These are phyloP conservation scores for Melipona quadrifasciata DNA, from an alignment of 1,140 invertebrate genomes.

Conservation along the genomic window DNA sequence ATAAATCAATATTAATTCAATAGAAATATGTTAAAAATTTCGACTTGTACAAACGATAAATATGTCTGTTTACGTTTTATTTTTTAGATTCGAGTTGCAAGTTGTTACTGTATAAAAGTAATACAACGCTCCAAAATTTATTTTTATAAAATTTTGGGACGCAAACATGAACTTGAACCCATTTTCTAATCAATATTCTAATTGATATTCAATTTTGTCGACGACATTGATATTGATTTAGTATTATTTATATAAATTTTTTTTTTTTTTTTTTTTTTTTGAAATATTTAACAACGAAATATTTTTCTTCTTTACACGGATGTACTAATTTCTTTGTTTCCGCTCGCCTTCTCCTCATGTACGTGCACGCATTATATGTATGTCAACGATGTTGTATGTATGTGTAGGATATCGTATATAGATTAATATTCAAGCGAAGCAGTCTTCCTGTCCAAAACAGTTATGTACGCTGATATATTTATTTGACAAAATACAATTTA, in stretches of 20 bases:
- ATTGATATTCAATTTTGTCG: background rate
- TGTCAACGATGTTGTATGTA: background rate
- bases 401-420: slow-evolving; percentile 5
- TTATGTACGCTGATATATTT: background rate
- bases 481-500: background rate
- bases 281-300: background rate
- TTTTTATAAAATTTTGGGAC: too few relatives aligned
- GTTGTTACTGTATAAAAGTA: too few relatives aligned
- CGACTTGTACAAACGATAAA: too few relatives aligned
- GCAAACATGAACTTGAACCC: too few relatives aligned
- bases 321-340: slow-evolving; percentile 5
- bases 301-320: background rate
- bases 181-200: background rate
- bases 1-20: background rate
- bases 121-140: too few relatives aligned
- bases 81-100: too few relatives aligned
- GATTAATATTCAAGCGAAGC: background rate
- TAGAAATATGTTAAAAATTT: too few relatives aligned
- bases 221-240: background rate
- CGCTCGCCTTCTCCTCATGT: background rate
- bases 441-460: background rate
- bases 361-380: background rate
- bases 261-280: background rate
- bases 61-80: too few relatives aligned
- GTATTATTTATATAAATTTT: background rate